Evolutionary conservation across 1,140 invertebrate genomes (phyloP).

Genomic region (Apis mellifera): Amel_HAv3.1 CM009935.2:2431501-2432000

Average conservation of each 20-base stretch:
- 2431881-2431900: constrained; percentile 13
- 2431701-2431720: constrained; percentile 24
- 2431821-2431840: not conserved
- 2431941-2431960: constrained; percentile 46
- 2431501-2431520: constrained; percentile 47
- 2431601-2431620: not conserved
- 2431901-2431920: constrained; percentile 36
- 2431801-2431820: not conserved
- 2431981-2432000: constrained; percentile 50
- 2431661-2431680: constrained; percentile 8
- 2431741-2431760: not conserved
- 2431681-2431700: constrained; percentile 56
- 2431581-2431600: constrained; percentile 5
- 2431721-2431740: not conserved
- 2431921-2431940: constrained; percentile 25
- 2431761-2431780: not conserved
- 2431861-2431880: constrained; percentile 50
- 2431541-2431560: not conserved
- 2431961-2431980: constrained; percentile 43
- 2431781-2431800: too few species aligned
- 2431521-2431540: constrained; percentile 63
- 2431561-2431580: not conserved
- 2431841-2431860: constrained; percentile 57
- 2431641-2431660: constrained; percentile 24
- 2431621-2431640: not conserved